phyloP scores from a whole-genome alignment of 2,113 vertebrate species.

The Xerus inauris region DNA sequence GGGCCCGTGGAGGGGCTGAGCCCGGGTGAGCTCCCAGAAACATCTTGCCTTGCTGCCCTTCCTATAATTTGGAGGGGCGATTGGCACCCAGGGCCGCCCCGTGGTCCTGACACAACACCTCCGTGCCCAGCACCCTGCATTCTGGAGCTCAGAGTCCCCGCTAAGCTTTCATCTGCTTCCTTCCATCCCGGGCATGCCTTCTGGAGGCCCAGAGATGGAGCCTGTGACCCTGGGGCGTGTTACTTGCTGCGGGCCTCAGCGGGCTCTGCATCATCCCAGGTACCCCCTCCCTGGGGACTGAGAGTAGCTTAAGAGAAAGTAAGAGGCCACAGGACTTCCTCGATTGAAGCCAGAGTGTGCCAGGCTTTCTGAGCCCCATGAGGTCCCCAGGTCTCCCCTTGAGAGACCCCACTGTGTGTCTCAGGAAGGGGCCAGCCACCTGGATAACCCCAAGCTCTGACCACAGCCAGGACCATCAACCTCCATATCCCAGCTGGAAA shows the following conservation, averaged over 20 bases:
- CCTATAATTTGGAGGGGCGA: not conserved
- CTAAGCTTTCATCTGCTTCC: slow-evolving; percentile 69
- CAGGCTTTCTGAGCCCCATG: not conserved
- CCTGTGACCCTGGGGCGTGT: not conserved
- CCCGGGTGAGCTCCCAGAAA: not conserved
- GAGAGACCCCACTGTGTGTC: not conserved
- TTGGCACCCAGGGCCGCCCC: not conserved
- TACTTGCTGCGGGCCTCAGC: not conserved
- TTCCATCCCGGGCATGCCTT: not conserved
- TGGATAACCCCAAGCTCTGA: not conserved
- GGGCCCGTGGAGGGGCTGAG: not conserved
- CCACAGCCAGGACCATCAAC: not conserved
- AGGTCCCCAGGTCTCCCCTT: not conserved
- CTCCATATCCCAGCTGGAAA: not conserved
- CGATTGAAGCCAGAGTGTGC: not conserved
- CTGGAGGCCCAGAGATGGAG: not conserved
- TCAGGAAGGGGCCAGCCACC: not conserved
- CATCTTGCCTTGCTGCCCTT: not conserved
- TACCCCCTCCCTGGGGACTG: not conserved
- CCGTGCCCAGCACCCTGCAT: not conserved
- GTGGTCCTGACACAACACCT: not conserved
- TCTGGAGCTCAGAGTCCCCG: not conserved
- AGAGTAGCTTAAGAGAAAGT: not conserved
- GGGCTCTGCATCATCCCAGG: not conserved
- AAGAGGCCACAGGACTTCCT: not conserved